Evolutionary conservation across 2,888 invertebrate genomes (phyloP).

Genomic region (Tenthredo livida): DNA sequence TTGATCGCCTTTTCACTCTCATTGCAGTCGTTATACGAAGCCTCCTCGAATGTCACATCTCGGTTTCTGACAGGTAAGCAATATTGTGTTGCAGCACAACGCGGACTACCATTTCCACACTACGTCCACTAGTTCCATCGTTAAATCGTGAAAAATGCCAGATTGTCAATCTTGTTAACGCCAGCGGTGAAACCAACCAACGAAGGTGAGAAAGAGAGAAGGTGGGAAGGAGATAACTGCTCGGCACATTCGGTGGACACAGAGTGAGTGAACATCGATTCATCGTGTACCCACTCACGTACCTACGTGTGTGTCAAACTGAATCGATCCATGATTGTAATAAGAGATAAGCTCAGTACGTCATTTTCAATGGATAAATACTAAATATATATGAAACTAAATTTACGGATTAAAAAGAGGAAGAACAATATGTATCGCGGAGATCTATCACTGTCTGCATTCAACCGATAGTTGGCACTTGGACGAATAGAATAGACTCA

Average conservation of each 20-base stretch:
- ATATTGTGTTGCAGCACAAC: background rate
- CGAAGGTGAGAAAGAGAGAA: slow-evolving; percentile 12
- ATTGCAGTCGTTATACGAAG: background rate
- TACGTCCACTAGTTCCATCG: background rate
- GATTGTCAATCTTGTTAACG: slow-evolving; percentile 40
- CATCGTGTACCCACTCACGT: background rate
- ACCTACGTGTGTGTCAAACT: slow-evolving; percentile 11
- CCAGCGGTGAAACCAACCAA: slow-evolving; percentile 27
- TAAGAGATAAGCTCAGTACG: background rate
- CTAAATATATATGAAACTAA: background rate
- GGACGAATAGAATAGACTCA: background rate
- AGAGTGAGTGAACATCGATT: slow-evolving; percentile 9
- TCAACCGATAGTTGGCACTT: slow-evolving; percentile 28
- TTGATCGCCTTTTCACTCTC: background rate
- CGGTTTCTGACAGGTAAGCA: background rate
- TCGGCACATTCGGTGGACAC: slow-evolving; percentile 10
- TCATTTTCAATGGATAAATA: background rate
- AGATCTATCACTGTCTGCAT: slow-evolving; percentile 40
- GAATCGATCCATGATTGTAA: slow-evolving; percentile 4
- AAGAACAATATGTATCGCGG: background rate
- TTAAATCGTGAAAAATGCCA: slow-evolving; percentile 40
- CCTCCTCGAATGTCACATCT: background rate
- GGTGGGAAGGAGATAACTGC: background rate
- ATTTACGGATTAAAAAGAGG: too few relatives aligned
- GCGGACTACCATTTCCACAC: background rate